Conservation (phyloP, 2,113 vertebrate genomes). For the Lophotis ruficrista region DNA sequence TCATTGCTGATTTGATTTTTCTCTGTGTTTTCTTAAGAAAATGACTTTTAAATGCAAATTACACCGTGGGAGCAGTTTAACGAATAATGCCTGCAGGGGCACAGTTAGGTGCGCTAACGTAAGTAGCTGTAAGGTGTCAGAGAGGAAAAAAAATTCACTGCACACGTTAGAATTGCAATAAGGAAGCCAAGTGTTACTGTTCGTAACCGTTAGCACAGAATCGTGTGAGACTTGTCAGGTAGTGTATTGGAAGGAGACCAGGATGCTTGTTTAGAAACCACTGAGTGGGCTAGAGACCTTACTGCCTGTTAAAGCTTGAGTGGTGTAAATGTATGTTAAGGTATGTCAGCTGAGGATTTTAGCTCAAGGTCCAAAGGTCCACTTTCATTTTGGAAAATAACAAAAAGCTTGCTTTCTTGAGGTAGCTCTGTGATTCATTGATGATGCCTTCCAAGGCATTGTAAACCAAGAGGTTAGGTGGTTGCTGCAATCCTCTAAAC, state of each 20-base stretch:
- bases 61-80: too few species aligned
- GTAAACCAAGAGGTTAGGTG: background rate
- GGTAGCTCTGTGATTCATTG: background rate
- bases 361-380: background rate
- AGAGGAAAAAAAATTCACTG: too few species aligned
- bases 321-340: background rate
- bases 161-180: fast-evolving
- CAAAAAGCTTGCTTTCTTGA: background rate
- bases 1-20: background rate
- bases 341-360: background rate
- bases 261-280: background rate
- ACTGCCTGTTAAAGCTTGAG: background rate
- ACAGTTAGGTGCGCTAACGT: fast-evolving
- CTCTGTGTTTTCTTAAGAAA: background rate
- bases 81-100: background rate
- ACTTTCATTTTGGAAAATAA: background rate
- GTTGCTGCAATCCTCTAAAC: background rate
- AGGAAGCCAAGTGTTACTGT: background rate
- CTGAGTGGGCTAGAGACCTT: background rate
- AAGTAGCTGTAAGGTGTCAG: background rate
- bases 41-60: fast-evolving
- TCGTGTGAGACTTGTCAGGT: background rate
- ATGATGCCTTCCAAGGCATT: background rate
- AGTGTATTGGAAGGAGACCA: background rate
- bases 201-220: background rate